A percentile compares a stretch with the other conserved stretches of the same genome.
Evolutionary conservation across 2,888 invertebrate species (phyloP).

Genomic region (Acanthococcus lagerstroemiae): DNA sequence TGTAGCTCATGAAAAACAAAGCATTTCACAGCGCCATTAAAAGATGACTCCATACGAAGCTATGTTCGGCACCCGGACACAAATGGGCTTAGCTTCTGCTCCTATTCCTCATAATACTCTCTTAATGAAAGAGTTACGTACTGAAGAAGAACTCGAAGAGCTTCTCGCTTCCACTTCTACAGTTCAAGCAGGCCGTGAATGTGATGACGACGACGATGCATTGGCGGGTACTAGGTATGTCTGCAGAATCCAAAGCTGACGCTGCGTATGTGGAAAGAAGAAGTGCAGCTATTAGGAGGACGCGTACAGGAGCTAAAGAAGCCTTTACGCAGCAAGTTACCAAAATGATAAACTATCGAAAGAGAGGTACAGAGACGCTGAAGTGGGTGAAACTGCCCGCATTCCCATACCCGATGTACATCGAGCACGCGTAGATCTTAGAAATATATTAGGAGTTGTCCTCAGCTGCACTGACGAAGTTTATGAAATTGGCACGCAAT

Average conservation of each 20-base stretch:
- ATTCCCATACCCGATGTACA: conserved; percentile 9
- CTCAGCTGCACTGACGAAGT: not conserved
- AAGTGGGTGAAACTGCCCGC: conserved; percentile 3
- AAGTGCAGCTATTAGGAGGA: too few species aligned
- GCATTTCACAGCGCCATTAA: too few species aligned
- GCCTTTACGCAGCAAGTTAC: not conserved
- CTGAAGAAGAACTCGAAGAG: too few species aligned
- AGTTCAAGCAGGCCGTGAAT: too few species aligned
- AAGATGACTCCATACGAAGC: conserved; percentile 41
- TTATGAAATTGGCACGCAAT: conserved; percentile 6
- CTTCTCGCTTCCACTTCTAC: too few species aligned
- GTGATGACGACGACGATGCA: too few species aligned
- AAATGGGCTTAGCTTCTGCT: too few species aligned
- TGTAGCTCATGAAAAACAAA: conserved; percentile 43
- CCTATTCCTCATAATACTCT: too few species aligned
- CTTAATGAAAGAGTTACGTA: too few species aligned
- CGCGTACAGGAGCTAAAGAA: not conserved
- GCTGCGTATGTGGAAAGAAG: too few species aligned
- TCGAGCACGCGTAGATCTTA: conserved; percentile 13
- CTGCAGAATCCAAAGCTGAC: conserved; percentile 1
- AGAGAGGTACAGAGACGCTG: not conserved
- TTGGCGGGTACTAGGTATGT: too few species aligned
- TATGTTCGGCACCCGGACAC: conserved; percentile 19
- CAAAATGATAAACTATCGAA: not conserved
- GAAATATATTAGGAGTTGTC: conserved; percentile 3